These are phyloP conservation scores for Scortum barcoo DNA, from an alignment of 2,113 vertebrate genomes.

Conservation along the genomic window DNA sequence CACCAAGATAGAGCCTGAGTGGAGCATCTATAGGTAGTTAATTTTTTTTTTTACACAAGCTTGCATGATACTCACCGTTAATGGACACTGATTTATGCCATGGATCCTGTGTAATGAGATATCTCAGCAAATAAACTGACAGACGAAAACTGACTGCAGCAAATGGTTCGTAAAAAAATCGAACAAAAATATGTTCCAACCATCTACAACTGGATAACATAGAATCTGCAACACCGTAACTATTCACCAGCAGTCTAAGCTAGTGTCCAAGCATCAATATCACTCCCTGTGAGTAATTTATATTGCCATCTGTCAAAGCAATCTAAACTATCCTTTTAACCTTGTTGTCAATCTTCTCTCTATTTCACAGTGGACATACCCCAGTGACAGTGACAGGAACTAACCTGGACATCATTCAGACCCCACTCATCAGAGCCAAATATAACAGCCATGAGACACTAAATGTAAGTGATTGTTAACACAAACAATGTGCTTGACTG, in stretches of 20 bases:
- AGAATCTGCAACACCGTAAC: background rate
- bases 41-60: background rate
- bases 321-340: background rate
- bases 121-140: background rate
- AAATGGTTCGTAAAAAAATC: slow-evolving; percentile 5
- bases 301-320: slow-evolving; percentile 28
- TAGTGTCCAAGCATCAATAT: background rate
- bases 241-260: background rate
- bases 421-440: slow-evolving; percentile 96
- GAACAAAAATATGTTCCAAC: background rate
- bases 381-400: slow-evolving; percentile 95
- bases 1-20: slow-evolving; percentile 94
- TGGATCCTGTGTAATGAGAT: background rate
- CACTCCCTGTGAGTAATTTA: background rate
- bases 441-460: slow-evolving; percentile 93
- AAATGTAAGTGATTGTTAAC: slow-evolving; percentile 88
- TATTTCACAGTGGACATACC: slow-evolving; percentile 90
- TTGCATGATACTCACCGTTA: slow-evolving; percentile 1
- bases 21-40: slow-evolving; percentile 96
- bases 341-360: background rate
- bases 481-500: background rate
- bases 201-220: background rate
- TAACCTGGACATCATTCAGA: slow-evolving; percentile 97
- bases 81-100: background rate
- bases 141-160: background rate